Evolutionary conservation across 2,888 invertebrate genomes (phyloP).

Genomic region (Agonopterix heracliana): DNA sequence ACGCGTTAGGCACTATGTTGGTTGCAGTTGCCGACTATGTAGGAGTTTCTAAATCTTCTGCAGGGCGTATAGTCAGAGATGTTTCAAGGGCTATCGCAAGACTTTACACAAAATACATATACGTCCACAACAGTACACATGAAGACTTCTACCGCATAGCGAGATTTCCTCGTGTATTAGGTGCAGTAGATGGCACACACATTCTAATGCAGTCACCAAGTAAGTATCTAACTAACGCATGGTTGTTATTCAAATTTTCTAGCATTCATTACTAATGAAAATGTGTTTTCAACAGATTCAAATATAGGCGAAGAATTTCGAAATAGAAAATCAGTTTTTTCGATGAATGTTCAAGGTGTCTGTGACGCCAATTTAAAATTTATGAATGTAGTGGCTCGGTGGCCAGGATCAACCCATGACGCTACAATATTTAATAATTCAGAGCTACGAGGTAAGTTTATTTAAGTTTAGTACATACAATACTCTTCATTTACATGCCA

Average conservation of each 20-base stretch:
- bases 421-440: conserved; percentile 18
- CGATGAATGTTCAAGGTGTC: conserved; percentile 16
- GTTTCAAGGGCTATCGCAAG: conserved; percentile 18
- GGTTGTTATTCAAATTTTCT: neutral
- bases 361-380: conserved; percentile 15
- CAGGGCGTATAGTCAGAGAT: conserved; percentile 18
- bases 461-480: too few species aligned
- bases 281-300: conserved; percentile 4
- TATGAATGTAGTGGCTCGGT: conserved; percentile 16
- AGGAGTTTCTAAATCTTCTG: conserved; percentile 22
- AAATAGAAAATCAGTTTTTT: conserved; percentile 12
- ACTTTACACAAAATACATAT: conserved; percentile 17
- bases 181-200: conserved; percentile 14
- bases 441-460: too few species aligned
- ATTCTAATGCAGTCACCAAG: conserved; percentile 13
- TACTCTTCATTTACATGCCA: too few species aligned
- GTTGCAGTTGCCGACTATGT: conserved; percentile 22
- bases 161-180: conserved; percentile 13
- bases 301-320: conserved; percentile 7
- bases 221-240: conserved; percentile 2
- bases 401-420: conserved; percentile 17
- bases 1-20: conserved; percentile 23
- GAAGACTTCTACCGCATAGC: conserved; percentile 13
- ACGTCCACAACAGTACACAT: conserved; percentile 10
- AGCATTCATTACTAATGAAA: neutral